Base-by-base conservation (phyloP, 2,797 vertebrate genomes). In the Fistularia commersonii region DNA sequence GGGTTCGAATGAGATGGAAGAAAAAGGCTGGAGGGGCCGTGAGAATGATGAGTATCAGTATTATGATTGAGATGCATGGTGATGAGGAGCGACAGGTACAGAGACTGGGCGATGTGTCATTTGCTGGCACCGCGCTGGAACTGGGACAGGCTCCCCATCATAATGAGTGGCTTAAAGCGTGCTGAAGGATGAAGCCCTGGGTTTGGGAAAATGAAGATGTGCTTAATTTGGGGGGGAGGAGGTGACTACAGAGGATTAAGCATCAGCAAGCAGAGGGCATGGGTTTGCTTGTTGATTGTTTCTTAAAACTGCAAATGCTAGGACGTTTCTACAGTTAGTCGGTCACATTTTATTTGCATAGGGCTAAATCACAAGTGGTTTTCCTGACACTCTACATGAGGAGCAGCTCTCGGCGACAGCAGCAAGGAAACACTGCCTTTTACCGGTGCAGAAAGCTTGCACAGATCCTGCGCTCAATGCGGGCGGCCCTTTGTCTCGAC, bases 201-300 rank as follows among this genome's bases (percentile, higher is more conserved):
- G 68, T 46, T 59, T 32, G 35, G 41, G 47, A 56, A 61, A n/a
- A 33, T 8, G 37, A 45, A 67, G 73, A 77, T 63, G 54, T 73
- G 64, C 79, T 87, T 78, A 83, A 88, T 87, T 85, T 82, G 83
- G 72, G 68, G 64, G 48, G 42, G 61, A 61, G 73, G 73, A 59
- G 14, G 41, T 13, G 13, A 64, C 2, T 23, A 64, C 49, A 60
- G 56, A 64, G 57, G 61, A 71, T 79, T 76, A 71, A 71, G 46
- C 34, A 51, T 41, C 44, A 53, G 34, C 37, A 55, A 61, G 63
- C 61, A 46, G 47, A 48, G 64, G 42, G 31, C 51, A 61, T 33
- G 45, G 40, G 48, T 50, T 43, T 45, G 73, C 60, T 8, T 46
- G 57, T 58, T 53, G 51, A 62, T 64, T 47, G 50, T 65, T 66